Evolutionary conservation across 2,113 vertebrate species (phyloP).

Genomic region (Hippopotamus amphibius): DNA sequence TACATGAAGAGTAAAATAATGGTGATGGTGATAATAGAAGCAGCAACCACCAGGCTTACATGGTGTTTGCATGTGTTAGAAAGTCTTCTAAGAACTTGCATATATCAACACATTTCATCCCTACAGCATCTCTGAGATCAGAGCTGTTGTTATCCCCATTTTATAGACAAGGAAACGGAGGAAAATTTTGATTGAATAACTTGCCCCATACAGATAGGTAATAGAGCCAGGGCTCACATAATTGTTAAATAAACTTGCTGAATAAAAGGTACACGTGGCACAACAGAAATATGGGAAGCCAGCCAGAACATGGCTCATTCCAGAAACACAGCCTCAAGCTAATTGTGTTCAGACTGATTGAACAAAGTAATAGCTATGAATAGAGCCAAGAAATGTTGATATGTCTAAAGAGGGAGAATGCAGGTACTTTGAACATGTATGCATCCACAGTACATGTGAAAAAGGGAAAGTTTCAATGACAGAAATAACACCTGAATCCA

Average conservation of each 20-base stretch:
- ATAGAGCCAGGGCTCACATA: not conserved
- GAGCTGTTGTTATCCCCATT: not conserved
- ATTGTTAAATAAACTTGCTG: not conserved
- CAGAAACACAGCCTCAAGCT: conserved; percentile 13
- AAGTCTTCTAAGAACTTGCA: not conserved
- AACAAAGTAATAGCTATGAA: not conserved
- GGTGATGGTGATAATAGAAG: not conserved
- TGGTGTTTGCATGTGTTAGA: not conserved
- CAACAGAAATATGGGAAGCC: conserved; percentile 29
- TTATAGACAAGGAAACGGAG: conserved; percentile 34
- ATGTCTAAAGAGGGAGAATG: not conserved
- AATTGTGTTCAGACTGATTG: conserved; percentile 17
- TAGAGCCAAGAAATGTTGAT: conserved; percentile 22
- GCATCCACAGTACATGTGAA: not conserved
- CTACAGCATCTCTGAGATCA: not conserved
- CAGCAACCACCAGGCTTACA: not conserved
- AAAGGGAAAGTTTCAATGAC: not conserved
- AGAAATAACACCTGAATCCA: conserved; percentile 9
- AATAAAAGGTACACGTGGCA: not conserved
- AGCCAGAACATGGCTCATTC: not conserved
- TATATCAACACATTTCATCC: not conserved
- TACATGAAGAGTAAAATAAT: not conserved
- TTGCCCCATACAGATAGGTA: not conserved
- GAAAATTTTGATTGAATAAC: not conserved
- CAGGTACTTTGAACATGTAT: not conserved